A percentile compares a stretch with the other conserved stretches of the same genome.
Evolutionary conservation across 2,797 vertebrate species (phyloP).

Genomic region (Pantherophis alleghaniensis): DNA sequence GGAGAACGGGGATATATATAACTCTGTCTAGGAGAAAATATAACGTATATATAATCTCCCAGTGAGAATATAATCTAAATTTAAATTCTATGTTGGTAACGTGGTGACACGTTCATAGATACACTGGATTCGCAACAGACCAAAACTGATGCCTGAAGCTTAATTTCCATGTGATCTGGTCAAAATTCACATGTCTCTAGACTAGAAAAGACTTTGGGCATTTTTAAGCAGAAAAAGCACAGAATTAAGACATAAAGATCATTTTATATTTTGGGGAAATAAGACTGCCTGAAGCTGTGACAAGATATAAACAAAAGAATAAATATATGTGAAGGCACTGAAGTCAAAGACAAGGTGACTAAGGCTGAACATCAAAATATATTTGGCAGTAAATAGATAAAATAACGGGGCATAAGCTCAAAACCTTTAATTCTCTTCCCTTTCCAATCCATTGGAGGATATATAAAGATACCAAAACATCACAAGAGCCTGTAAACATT

Average conservation of each 20-base stretch:
- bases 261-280: background rate
- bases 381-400: constrained; percentile 2
- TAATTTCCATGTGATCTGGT: background rate
- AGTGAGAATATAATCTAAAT: background rate
- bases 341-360: background rate
- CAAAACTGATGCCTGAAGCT: background rate
- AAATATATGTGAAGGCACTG: background rate
- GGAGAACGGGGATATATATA: background rate
- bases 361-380: background rate
- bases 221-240: background rate
- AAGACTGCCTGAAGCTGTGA: background rate
- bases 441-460: background rate
- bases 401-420: background rate
- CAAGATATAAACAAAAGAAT: background rate
- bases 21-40: background rate
- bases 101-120: background rate
- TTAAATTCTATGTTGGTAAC: background rate
- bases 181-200: background rate
- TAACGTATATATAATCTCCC: background rate
- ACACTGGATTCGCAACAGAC: background rate
- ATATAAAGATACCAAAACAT: constrained; percentile 2
- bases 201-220: background rate
- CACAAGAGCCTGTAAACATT: background rate
- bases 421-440: background rate
- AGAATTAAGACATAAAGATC: background rate